A percentile compares a stretch with the other conserved stretches of the same genome.
Evolutionary conservation across 30 jellyfish, hydroid and myxozoan genomes (phyloP).

Genomic region (Rhopilema esculentum): DNA sequence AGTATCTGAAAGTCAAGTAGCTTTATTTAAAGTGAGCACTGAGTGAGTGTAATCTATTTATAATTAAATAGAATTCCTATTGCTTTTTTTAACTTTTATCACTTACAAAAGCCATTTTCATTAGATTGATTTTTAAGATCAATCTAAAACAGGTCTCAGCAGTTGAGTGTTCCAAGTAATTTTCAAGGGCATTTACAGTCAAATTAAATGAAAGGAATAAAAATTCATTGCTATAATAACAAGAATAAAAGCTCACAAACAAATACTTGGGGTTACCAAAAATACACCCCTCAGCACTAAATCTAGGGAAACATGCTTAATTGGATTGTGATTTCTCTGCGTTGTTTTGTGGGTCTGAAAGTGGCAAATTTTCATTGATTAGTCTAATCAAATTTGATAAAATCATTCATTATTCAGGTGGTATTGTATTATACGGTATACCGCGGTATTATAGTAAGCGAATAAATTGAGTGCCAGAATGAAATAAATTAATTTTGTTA

Average conservation of each 20-base stretch:
- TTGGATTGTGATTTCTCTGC: no score
- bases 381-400: no score
- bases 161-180: neutral
- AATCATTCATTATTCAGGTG: no score
- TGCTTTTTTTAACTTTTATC: neutral
- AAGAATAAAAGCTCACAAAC: neutral
- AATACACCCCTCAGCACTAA: neutral
- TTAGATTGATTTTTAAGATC: neutral
- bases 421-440: no score
- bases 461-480: no score
- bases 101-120: neutral
- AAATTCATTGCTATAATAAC: neutral
- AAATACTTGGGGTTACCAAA: neutral
- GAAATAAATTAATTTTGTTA: no score
- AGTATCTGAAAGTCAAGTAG: neutral
- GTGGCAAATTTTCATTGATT: no score
- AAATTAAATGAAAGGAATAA: neutral
- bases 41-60: neutral
- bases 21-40: neutral
- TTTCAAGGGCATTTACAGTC: neutral
- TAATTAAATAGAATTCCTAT: neutral
- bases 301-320: neutral
- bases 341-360: no score
- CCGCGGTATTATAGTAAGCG: no score
- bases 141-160: neutral